phyloP scores from a whole-genome alignment of 2,888 invertebrate species.

The Dilophus febrilis region DNA sequence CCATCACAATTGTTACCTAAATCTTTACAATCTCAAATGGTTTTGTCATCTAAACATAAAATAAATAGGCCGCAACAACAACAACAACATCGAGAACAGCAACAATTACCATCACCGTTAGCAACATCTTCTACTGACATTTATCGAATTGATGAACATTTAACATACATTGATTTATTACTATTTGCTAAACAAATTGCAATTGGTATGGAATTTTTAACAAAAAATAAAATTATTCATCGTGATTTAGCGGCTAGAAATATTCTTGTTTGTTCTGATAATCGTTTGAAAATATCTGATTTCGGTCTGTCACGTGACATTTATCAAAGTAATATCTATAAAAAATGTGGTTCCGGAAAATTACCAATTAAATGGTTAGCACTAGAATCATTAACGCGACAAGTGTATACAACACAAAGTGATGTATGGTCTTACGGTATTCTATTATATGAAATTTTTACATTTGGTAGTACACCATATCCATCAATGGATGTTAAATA shows the following conservation, averaged over 20 bases:
- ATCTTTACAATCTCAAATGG: too few relatives aligned
- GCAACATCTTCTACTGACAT: neutral
- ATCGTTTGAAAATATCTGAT: conserved; percentile 71
- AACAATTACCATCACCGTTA: neutral
- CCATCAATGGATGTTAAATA: conserved; percentile 47
- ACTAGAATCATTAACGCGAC: conserved; percentile 64
- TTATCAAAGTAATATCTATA: conserved; percentile 68
- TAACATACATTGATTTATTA: conserved; percentile 33
- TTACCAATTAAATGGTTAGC: conserved; percentile 85
- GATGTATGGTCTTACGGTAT: conserved; percentile 91
- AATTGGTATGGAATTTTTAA: conserved; percentile 72
- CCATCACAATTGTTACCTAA: too few relatives aligned
- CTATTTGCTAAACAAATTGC: conserved; percentile 70
- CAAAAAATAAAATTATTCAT: conserved; percentile 65
- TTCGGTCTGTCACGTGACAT: conserved; percentile 76
- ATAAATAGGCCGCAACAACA: too few relatives aligned
- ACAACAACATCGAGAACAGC: too few relatives aligned
- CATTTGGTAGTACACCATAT: conserved; percentile 67
- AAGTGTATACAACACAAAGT: conserved; percentile 64
- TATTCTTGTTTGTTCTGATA: conserved; percentile 55
- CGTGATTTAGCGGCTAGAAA: conserved; percentile 78
- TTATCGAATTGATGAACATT: conserved; percentile 8
- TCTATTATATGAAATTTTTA: conserved; percentile 72
- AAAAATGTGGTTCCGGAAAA: conserved; percentile 58
- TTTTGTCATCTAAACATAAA: too few relatives aligned